Base-by-base conservation (phyloP, 1,140 invertebrate genomes). In the Philotrypesis tridentata region DNA sequence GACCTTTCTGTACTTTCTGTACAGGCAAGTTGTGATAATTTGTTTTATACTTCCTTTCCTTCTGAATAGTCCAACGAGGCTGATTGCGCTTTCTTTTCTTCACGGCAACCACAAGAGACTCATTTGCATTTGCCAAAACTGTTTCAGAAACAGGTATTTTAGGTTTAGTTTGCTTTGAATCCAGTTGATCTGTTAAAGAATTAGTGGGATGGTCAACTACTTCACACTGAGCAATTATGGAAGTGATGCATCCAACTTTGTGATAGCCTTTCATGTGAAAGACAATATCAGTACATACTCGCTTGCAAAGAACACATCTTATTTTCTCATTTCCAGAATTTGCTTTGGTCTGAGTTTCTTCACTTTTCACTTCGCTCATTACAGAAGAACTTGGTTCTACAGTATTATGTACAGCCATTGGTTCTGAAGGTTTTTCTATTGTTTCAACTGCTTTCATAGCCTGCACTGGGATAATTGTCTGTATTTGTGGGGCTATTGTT, bases 191-290 rank as follows among this genome's bases (percentile, higher is more conserved):
- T 27, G 29, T 33, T 21, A 4, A 9, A 61, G 25, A 23, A 40
- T 72, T 78, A 55, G 43, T 4, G 17, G 17, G 17, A 71, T 82
- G 67, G 4, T 48, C 55, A 33, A 80, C 33, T 33, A 76, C 63
- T 76, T 78, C 60, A 67, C 79, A 84, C 31, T 85, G 83, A n/a
- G 73, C 27, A 12, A 84, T 79, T 43, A 87, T 77, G 37, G 84
- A 82, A 48, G 43, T 60, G 11, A 83, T 1, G 71, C 84, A 85
- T 12, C 84, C 48, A 84, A 90, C 89, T 83, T 91, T 91, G 80
- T 92, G 91, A 79, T 91, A 92, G 25, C 87, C 85, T 11, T 85
- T 83, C 37, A 91, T 85, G 61, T 92, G 91, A n/a, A 86, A 85
- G 12, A 55, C 74, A 17, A 91, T 85, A 68, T 89, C 84, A 27